These are phyloP conservation scores for Cirrhinus molitorella DNA, from an alignment of 2,797 vertebrate genomes.

Conservation along the genomic window DNA sequence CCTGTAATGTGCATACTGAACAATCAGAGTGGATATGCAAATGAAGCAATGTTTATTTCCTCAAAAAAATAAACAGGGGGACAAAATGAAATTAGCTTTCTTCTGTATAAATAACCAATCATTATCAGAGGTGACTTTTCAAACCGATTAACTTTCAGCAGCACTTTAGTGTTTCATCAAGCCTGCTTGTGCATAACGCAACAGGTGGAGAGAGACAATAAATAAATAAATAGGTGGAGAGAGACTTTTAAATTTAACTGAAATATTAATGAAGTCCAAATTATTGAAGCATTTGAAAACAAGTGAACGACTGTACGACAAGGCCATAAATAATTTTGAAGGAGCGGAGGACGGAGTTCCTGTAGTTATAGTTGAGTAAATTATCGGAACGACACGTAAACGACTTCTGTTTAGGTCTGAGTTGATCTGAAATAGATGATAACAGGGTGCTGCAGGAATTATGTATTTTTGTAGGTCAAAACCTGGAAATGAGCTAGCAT, in stretches of 20 bases:
- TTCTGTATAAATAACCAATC: slow-evolving; percentile 34
- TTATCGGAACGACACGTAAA: background rate
- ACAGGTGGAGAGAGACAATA: slow-evolving; percentile 40
- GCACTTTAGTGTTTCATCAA: slow-evolving; percentile 2
- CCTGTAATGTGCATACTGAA: background rate
- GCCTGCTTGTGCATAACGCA: slow-evolving; percentile 25
- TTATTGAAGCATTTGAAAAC: slow-evolving; percentile 30
- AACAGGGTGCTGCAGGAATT: background rate
- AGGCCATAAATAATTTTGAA: slow-evolving; percentile 9
- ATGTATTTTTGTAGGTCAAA: background rate
- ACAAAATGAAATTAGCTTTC: background rate
- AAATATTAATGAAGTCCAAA: slow-evolving; percentile 31
- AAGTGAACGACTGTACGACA: background rate
- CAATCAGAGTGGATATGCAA: background rate
- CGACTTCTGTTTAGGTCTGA: background rate
- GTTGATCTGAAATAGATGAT: background rate
- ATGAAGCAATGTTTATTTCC: background rate
- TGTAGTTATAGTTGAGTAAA: background rate
- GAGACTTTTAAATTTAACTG: slow-evolving; percentile 26
- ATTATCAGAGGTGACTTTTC: slow-evolving; percentile 25
- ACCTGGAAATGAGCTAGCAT: background rate
- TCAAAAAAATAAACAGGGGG: background rate
- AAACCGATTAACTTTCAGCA: slow-evolving; percentile 22
- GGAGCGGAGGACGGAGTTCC: background rate
- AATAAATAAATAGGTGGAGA: slow-evolving; percentile 34